Evolutionary conservation across 2,888 invertebrate species (phyloP).

Genomic region (Ryuthela nishihirai): DNA sequence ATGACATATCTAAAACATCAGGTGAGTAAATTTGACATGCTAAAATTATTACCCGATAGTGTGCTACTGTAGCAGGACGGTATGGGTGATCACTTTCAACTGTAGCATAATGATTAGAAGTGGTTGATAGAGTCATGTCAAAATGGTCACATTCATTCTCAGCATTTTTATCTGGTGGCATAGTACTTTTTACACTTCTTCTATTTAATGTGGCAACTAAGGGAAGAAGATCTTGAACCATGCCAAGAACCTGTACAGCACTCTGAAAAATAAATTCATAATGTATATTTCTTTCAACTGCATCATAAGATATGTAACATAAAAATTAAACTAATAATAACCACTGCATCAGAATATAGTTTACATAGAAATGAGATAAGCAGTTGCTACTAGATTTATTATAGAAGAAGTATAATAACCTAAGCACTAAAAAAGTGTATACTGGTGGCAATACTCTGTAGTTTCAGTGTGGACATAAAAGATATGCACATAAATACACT

Average conservation of each 20-base stretch:
- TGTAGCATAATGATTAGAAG: constrained; percentile 82
- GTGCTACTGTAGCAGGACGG: constrained; percentile 77
- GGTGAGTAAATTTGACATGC: no score
- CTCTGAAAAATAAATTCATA: constrained; percentile 47
- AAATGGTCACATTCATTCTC: constrained; percentile 26
- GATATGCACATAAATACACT: no score
- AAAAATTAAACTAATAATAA: no score
- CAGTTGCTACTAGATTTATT: no score
- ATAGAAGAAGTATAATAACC: no score
- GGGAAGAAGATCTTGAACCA: constrained; percentile 83
- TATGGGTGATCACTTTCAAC: constrained; percentile 97
- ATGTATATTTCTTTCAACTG: no score
- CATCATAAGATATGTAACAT: no score
- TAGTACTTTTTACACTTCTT: constrained; percentile 14
- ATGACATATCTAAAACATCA: constrained; percentile 6
- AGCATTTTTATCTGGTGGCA: constrained; percentile 9
- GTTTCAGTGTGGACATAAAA: no score
- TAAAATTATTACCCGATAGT: constrained; percentile 63
- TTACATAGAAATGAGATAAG: no score
- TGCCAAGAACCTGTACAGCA: constrained; percentile 71
- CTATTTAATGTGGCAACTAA: constrained; percentile 83
- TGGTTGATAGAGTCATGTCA: constrained; percentile 55
- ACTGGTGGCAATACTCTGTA: no score
- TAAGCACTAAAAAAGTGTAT: no score
- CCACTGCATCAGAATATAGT: no score